Evolutionary conservation across 2,888 invertebrate species (phyloP).

Genomic region (Caenorhabditis wallacei): DNA sequence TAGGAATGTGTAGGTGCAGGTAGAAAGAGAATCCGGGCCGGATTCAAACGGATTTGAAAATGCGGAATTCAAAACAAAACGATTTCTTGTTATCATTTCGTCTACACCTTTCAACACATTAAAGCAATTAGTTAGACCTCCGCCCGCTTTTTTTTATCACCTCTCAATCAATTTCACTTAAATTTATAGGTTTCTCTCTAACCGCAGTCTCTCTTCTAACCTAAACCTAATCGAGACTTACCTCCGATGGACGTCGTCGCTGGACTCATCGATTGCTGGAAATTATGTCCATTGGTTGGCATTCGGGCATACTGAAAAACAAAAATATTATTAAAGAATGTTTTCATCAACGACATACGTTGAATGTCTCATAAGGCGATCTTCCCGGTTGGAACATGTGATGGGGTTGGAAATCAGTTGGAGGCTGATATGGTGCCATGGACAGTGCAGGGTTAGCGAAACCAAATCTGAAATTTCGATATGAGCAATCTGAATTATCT

Average conservation of each 20-base stretch:
- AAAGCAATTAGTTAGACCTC: constrained; percentile 24
- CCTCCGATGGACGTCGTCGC: constrained; percentile 74
- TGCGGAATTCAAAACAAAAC: constrained; percentile 26
- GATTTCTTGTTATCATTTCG: constrained; percentile 10
- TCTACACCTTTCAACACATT: constrained; percentile 54
- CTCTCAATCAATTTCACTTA: constrained; percentile 26
- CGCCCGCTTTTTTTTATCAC: constrained; percentile 49
- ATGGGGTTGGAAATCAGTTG: constrained; percentile 76
- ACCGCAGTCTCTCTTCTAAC: neutral
- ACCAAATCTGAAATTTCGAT: constrained; percentile 71
- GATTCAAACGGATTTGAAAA: constrained; percentile 22
- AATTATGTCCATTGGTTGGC: constrained; percentile 68
- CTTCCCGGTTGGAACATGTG: constrained; percentile 77
- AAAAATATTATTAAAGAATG: neutral
- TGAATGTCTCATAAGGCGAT: constrained; percentile 76
- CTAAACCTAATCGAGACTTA: constrained; percentile 13
- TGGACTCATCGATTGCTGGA: constrained; percentile 76
- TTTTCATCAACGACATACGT: constrained; percentile 66
- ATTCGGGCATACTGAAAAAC: constrained; percentile 76
- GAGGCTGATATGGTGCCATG: constrained; percentile 72
- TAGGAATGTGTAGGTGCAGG: constrained; percentile 39
- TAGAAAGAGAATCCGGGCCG: constrained; percentile 20
- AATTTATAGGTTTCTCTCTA: constrained; percentile 9
- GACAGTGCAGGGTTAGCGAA: constrained; percentile 72
- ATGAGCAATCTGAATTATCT: neutral